Evolutionary conservation across 2,113 vertebrate genomes (phyloP).

Genomic region (Vulpes ferrilata): DNA sequence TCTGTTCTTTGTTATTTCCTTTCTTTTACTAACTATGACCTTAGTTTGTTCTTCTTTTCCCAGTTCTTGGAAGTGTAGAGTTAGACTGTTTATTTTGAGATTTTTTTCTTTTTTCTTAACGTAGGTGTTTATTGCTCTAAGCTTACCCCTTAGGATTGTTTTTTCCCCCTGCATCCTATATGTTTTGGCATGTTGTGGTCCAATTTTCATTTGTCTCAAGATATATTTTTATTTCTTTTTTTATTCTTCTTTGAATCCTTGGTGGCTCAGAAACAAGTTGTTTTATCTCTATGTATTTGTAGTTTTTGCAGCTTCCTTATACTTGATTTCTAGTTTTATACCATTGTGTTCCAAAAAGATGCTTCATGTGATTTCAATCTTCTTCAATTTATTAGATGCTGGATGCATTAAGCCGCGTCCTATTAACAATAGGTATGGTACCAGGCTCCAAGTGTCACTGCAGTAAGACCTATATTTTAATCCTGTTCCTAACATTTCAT

Average conservation of each 20-base stretch:
- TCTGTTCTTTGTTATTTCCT: background rate
- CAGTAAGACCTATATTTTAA: conserved; percentile 79
- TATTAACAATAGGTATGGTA: conserved; percentile 91
- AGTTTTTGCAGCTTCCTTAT: background rate
- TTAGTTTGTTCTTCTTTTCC: background rate
- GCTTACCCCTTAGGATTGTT: background rate
- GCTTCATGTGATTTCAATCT: background rate
- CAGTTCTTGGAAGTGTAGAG: background rate
- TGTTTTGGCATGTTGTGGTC: background rate
- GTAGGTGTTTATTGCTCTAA: background rate
- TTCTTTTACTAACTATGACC: background rate
- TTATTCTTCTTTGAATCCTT: background rate
- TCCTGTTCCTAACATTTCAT: conserved; percentile 93
- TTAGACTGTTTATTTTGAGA: background rate
- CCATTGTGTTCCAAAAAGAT: background rate
- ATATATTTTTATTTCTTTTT: background rate
- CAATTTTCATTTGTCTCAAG: background rate
- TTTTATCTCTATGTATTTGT: background rate
- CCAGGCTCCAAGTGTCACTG: conserved; percentile 71
- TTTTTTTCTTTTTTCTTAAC: background rate
- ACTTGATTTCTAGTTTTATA: background rate
- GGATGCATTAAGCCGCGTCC: conserved; percentile 86
- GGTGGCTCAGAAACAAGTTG: background rate
- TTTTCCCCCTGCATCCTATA: background rate
- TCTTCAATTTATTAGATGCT: conserved; percentile 79